Base-by-base conservation (phyloP, 2,888 invertebrate genomes). In the Chromoteleia sp. region DNA sequence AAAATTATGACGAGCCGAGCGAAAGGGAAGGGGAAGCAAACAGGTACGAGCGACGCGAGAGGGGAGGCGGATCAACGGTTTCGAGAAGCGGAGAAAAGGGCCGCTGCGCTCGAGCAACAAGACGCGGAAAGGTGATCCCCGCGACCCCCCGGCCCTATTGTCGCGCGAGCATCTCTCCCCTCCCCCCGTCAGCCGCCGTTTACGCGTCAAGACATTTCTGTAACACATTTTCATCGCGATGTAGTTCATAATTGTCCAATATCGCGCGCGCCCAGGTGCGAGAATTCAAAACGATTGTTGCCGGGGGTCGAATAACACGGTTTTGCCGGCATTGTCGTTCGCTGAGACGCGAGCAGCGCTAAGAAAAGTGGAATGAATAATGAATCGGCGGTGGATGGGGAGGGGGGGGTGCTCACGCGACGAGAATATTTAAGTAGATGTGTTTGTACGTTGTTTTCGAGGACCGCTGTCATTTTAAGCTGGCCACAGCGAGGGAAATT, bases 181-280 rank as follows among this genome's bases (percentile, higher is more conserved):
- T 36, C n/a, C n/a, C n/a, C n/a, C n/a, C n/a, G n/a, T n/a, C n/a
- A n/a, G n/a, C n/a, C n/a, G n/a, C n/a, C n/a, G n/a, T n/a, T n/a
- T 36, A n/a, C 67, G 17, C 43, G 67, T 68, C 67, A 68, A 68
- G 67, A 54, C 67, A 68, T 59, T 65, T 65, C 63, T 45, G 56
- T 65, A 56, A 65, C 74, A 56, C 48, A 61, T 19, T 71, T 71
- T 19, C 39, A 36, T 33, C 54, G 33, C 10, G 29, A 73, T 61
- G 30, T 21, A 41, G 54, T 63, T 54, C 73, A 73, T 54, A 73
- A 73, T 73, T 73, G 30, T 43, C 52, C 61, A 58, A 54, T 70
- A 58, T 33, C n/a, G n/a, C 43, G 25, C 25, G 19, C 36, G 39
- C 25, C 50, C 65, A 65, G 65, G 50, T 65, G 65, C 30, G 50